A percentile compares a stretch with the other conserved stretches of the same genome.
Evolutionary conservation across 2,888 invertebrate genomes (phyloP).

Genomic region (Aporophyla nigra): DNA sequence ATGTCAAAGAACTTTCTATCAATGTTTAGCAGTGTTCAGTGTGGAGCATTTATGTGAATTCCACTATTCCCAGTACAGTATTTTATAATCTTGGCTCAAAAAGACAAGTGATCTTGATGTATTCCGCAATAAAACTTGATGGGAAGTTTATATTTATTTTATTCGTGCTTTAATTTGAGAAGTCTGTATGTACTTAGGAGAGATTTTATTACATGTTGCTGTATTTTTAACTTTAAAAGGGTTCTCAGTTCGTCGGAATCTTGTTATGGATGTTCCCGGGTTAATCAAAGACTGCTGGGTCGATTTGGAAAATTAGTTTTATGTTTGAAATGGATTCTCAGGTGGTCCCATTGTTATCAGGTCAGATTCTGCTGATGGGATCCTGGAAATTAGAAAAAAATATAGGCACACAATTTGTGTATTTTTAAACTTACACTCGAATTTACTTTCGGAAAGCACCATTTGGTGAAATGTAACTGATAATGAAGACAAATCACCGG

Average conservation of each 20-base stretch:
- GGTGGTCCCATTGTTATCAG: too few species aligned
- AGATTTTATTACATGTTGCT: neutral
- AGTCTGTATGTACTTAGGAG: constrained; percentile 1
- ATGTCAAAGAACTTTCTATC: constrained; percentile 40
- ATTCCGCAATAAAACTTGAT: constrained; percentile 29
- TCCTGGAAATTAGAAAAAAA: too few species aligned
- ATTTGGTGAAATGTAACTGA: too few species aligned
- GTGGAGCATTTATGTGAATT: constrained; percentile 19
- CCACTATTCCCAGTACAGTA: constrained; percentile 17
- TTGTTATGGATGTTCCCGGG: too few species aligned
- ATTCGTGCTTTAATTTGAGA: constrained; percentile 7
- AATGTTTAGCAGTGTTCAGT: neutral
- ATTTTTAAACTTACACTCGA: too few species aligned
- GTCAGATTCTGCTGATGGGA: too few species aligned
- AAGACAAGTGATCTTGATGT: constrained; percentile 17
- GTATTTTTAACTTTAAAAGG: neutral
- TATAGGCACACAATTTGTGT: too few species aligned
- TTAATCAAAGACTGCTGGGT: too few species aligned
- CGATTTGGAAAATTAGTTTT: too few species aligned
- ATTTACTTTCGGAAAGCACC: too few species aligned
- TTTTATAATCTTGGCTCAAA: constrained; percentile 26
- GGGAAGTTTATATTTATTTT: neutral
- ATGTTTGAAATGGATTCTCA: too few species aligned
- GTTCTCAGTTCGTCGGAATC: neutral
- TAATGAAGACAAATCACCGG: too few species aligned